Evolutionary conservation across 2,113 vertebrate genomes (phyloP).

Genomic region (Clinocottus analis): DNA sequence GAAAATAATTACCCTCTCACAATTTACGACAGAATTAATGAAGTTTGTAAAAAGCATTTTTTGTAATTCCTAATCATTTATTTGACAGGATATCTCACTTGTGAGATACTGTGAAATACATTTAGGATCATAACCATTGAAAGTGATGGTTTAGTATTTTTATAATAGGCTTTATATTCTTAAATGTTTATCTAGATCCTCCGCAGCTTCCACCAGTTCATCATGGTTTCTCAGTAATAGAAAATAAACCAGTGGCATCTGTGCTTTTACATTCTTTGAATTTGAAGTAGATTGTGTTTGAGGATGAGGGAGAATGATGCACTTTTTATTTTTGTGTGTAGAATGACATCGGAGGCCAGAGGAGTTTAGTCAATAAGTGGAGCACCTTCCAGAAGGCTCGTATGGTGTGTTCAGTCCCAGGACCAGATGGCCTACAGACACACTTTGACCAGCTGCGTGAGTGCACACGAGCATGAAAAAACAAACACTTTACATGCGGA

Average conservation of each 20-base stretch:
- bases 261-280: background rate
- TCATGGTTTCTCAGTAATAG: background rate
- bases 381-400: constrained; percentile 87
- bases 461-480: constrained; percentile 59
- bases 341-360: constrained; percentile 87
- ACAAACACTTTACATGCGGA: constrained; percentile 14
- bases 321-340: constrained; percentile 43
- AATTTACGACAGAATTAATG: too few relatives aligned
- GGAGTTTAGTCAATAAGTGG: constrained; percentile 88
- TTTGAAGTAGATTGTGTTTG: background rate
- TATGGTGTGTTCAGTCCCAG: constrained; percentile 85
- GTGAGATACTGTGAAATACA: background rate
- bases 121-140: background rate
- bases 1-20: background rate
- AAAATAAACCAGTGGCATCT: background rate
- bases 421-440: constrained; percentile 85
- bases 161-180: background rate
- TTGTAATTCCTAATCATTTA: too few relatives aligned
- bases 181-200: background rate
- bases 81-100: background rate
- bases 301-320: background rate
- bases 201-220: background rate
- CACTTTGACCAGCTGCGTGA: constrained; percentile 88
- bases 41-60: too few relatives aligned
- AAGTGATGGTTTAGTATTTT: background rate